Evolutionary conservation across 2,113 vertebrate genomes (phyloP).

Genomic region (Arizona elegans): DNA sequence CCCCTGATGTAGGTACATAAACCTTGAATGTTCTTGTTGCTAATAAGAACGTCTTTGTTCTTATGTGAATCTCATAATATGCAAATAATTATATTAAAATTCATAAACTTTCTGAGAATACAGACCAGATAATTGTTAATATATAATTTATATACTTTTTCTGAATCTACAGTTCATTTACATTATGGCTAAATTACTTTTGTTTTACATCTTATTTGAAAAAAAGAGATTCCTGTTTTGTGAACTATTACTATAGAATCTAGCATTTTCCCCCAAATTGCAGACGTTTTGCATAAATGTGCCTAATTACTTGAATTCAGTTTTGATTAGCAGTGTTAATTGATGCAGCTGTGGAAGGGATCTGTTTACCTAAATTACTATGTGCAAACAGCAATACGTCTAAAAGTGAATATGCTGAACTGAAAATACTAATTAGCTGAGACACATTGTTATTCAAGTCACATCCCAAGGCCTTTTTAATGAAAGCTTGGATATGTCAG

Average conservation of each 20-base stretch:
- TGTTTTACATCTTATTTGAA: conserved; percentile 67
- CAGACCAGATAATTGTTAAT: conserved; percentile 69
- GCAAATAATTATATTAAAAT: conserved; percentile 64
- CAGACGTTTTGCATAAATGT: conserved; percentile 83
- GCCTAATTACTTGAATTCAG: conserved; percentile 87
- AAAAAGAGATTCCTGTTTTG: conserved; percentile 69
- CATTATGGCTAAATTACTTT: conserved; percentile 62
- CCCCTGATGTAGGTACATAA: conserved; percentile 40
- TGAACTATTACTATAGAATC: conserved; percentile 77
- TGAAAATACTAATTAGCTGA: conserved; percentile 86
- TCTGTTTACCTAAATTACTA: conserved; percentile 87
- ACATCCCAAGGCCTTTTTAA: conserved; percentile 77
- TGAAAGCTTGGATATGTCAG: conserved; percentile 79
- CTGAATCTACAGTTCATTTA: conserved; percentile 53
- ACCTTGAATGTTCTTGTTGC: conserved; percentile 53
- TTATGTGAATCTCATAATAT: conserved; percentile 57
- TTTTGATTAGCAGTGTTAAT: conserved; percentile 89
- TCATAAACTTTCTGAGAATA: conserved; percentile 68
- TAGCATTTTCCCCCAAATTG: conserved; percentile 74
- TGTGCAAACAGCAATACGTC: conserved; percentile 84
- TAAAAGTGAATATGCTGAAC: conserved; percentile 82
- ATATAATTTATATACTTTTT: conserved; percentile 72
- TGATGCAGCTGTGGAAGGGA: conserved; percentile 84
- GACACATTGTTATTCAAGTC: conserved; percentile 85
- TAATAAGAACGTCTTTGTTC: conserved; percentile 45